Conservation (phyloP, 1,140 invertebrate species). For the Stenopsyche tienmushanensis region DNA sequence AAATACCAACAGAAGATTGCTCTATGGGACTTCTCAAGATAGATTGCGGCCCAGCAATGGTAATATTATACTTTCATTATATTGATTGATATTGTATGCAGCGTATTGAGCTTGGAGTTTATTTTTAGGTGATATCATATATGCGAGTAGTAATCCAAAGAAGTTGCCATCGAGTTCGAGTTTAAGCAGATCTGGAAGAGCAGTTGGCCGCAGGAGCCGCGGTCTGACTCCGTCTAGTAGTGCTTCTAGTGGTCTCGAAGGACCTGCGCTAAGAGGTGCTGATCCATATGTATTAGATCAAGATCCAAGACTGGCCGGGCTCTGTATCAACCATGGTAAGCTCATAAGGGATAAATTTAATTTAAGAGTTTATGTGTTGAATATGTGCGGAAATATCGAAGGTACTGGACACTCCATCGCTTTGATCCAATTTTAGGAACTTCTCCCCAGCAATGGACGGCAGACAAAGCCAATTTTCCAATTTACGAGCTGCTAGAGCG, state of each 20-base stretch:
- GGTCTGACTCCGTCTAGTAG: constrained; percentile 37
- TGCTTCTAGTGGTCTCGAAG: constrained; percentile 38
- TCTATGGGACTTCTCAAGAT: constrained; percentile 53
- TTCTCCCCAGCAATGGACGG: background rate
- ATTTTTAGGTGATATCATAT: constrained; percentile 38
- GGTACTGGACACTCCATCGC: background rate
- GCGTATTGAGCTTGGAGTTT: background rate
- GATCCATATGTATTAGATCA: constrained; percentile 36
- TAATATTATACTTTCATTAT: constrained; percentile 33
- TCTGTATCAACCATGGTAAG: constrained; percentile 36
- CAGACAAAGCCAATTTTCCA: constrained; percentile 30
- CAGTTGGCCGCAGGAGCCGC: constrained; percentile 32
- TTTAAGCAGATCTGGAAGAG: constrained; percentile 32
- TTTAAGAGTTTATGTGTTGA: too few species aligned
- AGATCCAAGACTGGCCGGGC: constrained; percentile 30
- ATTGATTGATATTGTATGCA: background rate
- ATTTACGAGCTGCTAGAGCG: constrained; percentile 13
- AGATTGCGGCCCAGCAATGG: constrained; percentile 56
- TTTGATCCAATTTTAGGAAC: constrained; percentile 26
- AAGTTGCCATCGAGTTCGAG: constrained; percentile 39
- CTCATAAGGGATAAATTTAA: too few species aligned
- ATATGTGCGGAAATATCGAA: background rate
- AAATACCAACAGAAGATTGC: constrained; percentile 62
- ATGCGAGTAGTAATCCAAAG: constrained; percentile 38
- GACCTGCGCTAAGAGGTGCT: constrained; percentile 14